phyloP scores from a whole-genome alignment of 2,797 vertebrate species.

The Euthynnus affinis region DNA sequence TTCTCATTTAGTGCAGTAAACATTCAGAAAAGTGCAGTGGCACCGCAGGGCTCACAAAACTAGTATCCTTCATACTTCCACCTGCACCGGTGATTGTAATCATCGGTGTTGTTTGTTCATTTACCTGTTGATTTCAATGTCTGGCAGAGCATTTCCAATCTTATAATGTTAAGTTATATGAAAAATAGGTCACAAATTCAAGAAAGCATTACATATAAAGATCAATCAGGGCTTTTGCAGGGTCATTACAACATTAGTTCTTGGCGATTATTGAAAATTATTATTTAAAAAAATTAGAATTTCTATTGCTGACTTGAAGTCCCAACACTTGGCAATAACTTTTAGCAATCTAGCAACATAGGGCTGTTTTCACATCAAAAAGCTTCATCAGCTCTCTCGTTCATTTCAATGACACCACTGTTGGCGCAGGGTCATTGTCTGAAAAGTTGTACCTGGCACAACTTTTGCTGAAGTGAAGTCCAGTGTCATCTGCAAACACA shows the following conservation, averaged over 20 bases:
- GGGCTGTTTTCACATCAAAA: not conserved
- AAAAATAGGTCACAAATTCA: not conserved
- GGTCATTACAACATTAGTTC: too few species aligned
- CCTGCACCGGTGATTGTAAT: not conserved
- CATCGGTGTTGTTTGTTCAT: not conserved
- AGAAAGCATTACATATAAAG: not conserved
- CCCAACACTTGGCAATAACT: not conserved
- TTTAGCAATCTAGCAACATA: not conserved
- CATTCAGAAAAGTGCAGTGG: slow-evolving; percentile 28
- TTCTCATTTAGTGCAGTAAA: slow-evolving; percentile 52
- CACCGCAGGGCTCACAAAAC: not conserved
- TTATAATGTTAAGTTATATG: not conserved
- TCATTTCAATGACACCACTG: not conserved
- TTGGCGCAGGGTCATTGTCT: not conserved
- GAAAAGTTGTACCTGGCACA: not conserved
- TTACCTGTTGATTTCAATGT: not conserved
- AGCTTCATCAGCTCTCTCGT: not conserved
- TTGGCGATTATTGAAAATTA: too few species aligned
- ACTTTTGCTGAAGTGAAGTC: not conserved
- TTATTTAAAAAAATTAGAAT: too few species aligned
- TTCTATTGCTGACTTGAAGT: too few species aligned
- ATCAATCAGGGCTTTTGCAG: not conserved
- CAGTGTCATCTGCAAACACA: not conserved
- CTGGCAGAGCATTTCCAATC: too few species aligned
- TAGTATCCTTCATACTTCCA: not conserved